Evolutionary conservation across 2,888 invertebrate genomes (phyloP), one percentile per base, ranked within the genome.

Genomic region (Clistopyga incitator): DNA sequence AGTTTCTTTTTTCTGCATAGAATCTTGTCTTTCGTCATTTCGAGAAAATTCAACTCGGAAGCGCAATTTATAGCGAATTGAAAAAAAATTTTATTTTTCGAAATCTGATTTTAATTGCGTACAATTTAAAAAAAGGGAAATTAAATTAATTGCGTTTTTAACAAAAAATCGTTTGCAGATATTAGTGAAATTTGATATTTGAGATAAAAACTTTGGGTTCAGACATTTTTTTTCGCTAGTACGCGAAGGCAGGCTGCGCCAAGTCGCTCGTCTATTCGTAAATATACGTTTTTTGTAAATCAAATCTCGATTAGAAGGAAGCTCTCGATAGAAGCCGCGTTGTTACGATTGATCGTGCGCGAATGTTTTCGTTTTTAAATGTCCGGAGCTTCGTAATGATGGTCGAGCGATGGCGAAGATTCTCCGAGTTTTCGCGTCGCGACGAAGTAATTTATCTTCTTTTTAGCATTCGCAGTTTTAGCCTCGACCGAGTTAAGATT

Each of bases 391-490:
- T 25, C 4, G 25, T 25, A 56, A 10, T 25, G 2, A 56, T 25
- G 25, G 29, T 29, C 4, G 29, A 29, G 29, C 29, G 29, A 29
- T 3, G 29, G 2, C n/a, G n/a, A n/a, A 54, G 15, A 23, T 56
- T 15, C 56, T 3, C 25, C 56, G 56, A 25, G 11, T 15, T 56
- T 23, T 56, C 15, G 23, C 25, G 25, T 56, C 11, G 13, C 56
- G 56, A 56, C 56, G 15, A 67, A 34, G 72, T 80, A 65, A 65
- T 45, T 50, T 47, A 72, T 64, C 45, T 67, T 76, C 45, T 70
- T 64, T 74, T 45, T 77, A 67, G 59, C 65, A 76, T 70, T 83
- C 25, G 67, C 64, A 50, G 47, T 75, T 64, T 20, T 50, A 77
- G 42, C 50, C 54, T 78, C 70, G 70, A 64, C 61, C 78, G 64